phyloP scores from a whole-genome alignment of 2,797 vertebrate species.

The Microchirus variegatus region DNA sequence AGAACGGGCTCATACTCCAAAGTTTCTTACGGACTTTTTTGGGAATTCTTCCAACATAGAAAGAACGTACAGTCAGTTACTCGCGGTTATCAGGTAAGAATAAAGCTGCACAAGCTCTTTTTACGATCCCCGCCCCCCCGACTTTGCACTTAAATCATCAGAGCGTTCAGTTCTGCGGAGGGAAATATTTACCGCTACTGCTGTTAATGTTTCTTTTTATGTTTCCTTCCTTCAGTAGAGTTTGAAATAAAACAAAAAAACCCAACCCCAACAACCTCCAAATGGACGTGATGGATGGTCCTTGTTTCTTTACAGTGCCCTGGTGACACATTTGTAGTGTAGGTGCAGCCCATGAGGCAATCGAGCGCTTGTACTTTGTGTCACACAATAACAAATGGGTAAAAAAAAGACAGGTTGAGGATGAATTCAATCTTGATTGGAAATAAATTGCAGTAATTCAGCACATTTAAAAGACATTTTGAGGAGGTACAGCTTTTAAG shows the following conservation, averaged over 20 bases:
- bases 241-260: background rate
- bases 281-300: slow-evolving; percentile 16
- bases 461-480: slow-evolving; percentile 11
- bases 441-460: slow-evolving; percentile 4
- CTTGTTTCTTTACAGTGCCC: slow-evolving; percentile 6
- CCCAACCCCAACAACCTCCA: background rate
- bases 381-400: slow-evolving; percentile 36
- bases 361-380: slow-evolving; percentile 34
- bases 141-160: background rate
- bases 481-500: slow-evolving; percentile 7
- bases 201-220: background rate
- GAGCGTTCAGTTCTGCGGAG: background rate
- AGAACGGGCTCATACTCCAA: no score
- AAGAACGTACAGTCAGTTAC: no score
- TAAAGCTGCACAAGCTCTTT: background rate
- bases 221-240: background rate
- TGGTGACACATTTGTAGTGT: slow-evolving; percentile 4
- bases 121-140: no score
- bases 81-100: no score
- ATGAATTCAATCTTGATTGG: slow-evolving; percentile 12
- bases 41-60: no score
- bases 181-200: background rate
- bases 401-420: background rate
- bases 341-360: slow-evolving; percentile 26
- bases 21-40: no score